These are phyloP conservation scores for Enteromius thamalakanensis DNA, from an alignment of 2,797 vertebrate species.

Conservation along the genomic window DNA sequence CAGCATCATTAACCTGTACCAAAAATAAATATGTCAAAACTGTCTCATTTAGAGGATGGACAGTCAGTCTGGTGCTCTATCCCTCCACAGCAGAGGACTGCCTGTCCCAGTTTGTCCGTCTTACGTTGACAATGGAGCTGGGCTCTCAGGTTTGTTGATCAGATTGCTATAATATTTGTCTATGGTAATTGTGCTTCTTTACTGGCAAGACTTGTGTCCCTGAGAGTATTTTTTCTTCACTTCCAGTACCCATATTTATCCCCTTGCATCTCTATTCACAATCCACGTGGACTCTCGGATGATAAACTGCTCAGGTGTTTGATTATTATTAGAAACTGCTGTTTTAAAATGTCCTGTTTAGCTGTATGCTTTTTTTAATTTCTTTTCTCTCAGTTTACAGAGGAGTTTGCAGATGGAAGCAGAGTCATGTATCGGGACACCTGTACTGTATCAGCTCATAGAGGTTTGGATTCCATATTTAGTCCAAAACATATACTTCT, in stretches of 20 bases:
- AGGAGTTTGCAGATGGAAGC: conserved; percentile 80
- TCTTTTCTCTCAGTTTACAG: conserved; percentile 69
- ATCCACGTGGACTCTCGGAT: conserved; percentile 91
- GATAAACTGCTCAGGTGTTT: conserved; percentile 89
- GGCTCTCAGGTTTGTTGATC: conserved; percentile 76
- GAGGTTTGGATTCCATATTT: conserved; percentile 77
- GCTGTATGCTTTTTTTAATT: background rate
- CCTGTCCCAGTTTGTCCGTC: conserved; percentile 90
- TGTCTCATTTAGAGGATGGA: conserved; percentile 78
- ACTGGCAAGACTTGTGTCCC: background rate
- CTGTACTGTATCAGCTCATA: conserved; percentile 93
- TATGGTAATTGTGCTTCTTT: background rate
- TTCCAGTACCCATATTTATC: conserved; percentile 86
- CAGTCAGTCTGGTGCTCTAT: conserved; percentile 86
- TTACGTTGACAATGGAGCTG: conserved; percentile 86
- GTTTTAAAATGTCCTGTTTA: background rate
- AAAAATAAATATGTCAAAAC: background rate
- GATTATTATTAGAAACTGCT: background rate
- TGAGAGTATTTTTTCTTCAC: conserved; percentile 11
- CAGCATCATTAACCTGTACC: background rate
- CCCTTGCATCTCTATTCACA: conserved; percentile 86
- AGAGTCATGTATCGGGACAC: conserved; percentile 82
- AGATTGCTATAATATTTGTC: background rate
- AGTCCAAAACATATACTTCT: background rate
- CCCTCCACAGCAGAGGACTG: conserved; percentile 91